Evolutionary conservation across 2,797 vertebrate genomes (phyloP).

Genomic region (Antrozous pallidus): DNA sequence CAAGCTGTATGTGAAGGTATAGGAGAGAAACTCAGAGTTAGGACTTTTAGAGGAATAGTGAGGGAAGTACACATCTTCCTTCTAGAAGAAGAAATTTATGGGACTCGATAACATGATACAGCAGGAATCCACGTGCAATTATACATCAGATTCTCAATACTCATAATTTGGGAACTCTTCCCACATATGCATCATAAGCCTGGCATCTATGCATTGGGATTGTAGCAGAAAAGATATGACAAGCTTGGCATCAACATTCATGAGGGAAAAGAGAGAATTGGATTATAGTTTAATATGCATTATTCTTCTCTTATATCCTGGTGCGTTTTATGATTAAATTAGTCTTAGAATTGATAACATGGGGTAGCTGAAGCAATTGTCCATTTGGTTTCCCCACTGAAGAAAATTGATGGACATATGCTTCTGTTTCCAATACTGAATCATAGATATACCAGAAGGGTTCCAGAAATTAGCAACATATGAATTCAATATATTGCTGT

Average conservation of each 20-base stretch:
- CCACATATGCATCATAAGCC: not conserved
- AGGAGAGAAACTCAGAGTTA: not conserved
- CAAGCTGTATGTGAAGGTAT: too few relatives aligned
- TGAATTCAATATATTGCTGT: not conserved
- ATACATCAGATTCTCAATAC: not conserved
- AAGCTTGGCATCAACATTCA: not conserved
- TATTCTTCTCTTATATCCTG: not conserved
- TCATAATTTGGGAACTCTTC: not conserved
- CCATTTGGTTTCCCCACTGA: not conserved
- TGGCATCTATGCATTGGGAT: not conserved
- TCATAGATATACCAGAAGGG: not conserved
- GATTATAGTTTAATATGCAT: not conserved
- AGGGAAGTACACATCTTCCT: not conserved
- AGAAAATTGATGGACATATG: not conserved
- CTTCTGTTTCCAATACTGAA: not conserved
- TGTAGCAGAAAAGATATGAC: not conserved
- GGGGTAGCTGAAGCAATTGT: not conserved
- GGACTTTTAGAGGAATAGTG: not conserved
- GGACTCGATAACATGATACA: not conserved
- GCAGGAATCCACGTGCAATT: not conserved
- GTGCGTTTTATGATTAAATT: not conserved
- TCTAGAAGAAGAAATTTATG: not conserved
- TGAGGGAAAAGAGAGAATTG: not conserved
- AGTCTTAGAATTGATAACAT: not conserved
- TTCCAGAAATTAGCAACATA: not conserved